These are phyloP conservation scores for Urocynchramus pylzowi DNA, from an alignment of 2,113 vertebrate genomes.

Conservation along the genomic window DNA sequence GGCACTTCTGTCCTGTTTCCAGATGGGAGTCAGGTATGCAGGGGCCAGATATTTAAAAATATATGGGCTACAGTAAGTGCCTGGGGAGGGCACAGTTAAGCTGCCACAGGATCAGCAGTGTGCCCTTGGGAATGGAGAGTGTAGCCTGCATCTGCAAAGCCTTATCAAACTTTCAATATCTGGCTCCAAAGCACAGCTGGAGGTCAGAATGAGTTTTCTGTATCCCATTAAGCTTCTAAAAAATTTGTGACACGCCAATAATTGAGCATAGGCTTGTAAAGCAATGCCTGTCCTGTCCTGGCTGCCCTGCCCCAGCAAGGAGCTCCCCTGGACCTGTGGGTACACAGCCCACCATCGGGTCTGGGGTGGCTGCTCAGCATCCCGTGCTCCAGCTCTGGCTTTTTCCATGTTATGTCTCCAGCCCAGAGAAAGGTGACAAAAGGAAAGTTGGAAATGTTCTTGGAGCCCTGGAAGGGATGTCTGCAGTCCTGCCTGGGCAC, in stretches of 20 bases:
- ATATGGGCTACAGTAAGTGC: background rate
- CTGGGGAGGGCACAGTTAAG: background rate
- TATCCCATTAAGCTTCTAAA: background rate
- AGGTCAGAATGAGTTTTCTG: background rate
- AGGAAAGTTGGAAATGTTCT: background rate
- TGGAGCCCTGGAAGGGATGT: background rate
- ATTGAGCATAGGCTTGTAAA: background rate
- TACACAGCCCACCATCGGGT: rapidly evolving
- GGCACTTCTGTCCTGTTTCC: background rate
- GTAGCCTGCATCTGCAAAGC: background rate
- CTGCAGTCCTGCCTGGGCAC: background rate
- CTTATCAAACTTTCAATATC: background rate
- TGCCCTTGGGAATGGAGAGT: background rate
- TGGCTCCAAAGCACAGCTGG: background rate
- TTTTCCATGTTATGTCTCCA: background rate
- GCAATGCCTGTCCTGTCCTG: rapidly evolving
- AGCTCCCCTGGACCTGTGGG: background rate
- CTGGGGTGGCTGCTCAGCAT: rapidly evolving
- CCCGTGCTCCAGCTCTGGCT: no score
- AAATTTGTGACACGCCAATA: background rate
- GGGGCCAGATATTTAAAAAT: background rate
- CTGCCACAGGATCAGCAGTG: background rate
- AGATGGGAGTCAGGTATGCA: background rate
- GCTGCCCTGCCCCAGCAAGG: background rate
- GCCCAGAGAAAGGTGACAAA: background rate